Conservation (phyloP, 1,140 invertebrate species). For the Drosophila navojoa region DNA sequence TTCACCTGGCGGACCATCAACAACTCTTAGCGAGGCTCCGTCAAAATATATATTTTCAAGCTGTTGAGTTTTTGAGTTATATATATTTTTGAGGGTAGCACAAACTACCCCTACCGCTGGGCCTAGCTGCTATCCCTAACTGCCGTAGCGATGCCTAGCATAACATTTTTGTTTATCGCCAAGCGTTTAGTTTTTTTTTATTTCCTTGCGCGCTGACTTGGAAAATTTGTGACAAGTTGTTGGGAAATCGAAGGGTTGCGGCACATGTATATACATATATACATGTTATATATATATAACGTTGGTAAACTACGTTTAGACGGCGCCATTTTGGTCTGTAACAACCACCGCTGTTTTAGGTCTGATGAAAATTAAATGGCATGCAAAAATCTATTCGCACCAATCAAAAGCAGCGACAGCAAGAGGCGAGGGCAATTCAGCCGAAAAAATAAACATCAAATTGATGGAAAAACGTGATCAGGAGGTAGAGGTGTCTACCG, state of each 20-base stretch:
- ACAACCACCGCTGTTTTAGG: constrained; percentile 29
- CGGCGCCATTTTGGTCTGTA: constrained; percentile 65
- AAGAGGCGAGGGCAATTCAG: constrained; percentile 8
- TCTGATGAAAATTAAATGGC: constrained; percentile 55
- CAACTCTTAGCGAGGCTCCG: constrained; percentile 33
- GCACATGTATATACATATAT: not conserved
- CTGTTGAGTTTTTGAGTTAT: constrained; percentile 38
- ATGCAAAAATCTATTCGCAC: constrained; percentile 71
- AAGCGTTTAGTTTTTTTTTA: constrained; percentile 46
- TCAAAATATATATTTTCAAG: constrained; percentile 21
- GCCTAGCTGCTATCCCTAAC: not conserved
- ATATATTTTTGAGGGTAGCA: constrained; percentile 22
- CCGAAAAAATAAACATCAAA: not conserved
- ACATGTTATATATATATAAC: constrained; percentile 7
- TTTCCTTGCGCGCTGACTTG: constrained; percentile 52
- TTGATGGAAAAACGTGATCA: constrained; percentile 25
- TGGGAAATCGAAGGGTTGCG: constrained; percentile 59
- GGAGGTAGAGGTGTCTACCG: constrained; percentile 44
- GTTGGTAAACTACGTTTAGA: constrained; percentile 42
- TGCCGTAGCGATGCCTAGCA: too few species aligned
- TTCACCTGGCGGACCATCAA: constrained; percentile 37
- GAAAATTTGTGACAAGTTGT: constrained; percentile 65
- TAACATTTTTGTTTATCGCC: constrained; percentile 35
- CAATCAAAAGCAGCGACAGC: constrained; percentile 55
- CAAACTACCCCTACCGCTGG: not conserved